A percentile compares a stretch with the other conserved stretches of the same genome.
Evolutionary conservation across 2,113 vertebrate genomes (phyloP).

Genomic region (Ovis aries): ARS-UI_Ramb_v3.0 NC_056076.1:55843001-55843500

Average conservation of each 20-base stretch:
- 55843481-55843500: neutral
- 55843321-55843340: too few relatives aligned
- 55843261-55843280: accelerated
- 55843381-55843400: too few relatives aligned
- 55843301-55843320: too few relatives aligned
- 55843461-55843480: neutral
- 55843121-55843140: neutral
- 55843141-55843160: neutral
- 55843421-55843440: too few relatives aligned
- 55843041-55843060: accelerated
- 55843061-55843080: neutral
- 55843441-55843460: too few relatives aligned
- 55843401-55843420: too few relatives aligned
- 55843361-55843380: too few relatives aligned
- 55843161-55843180: neutral
- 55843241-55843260: too few relatives aligned
- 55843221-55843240: too few relatives aligned
- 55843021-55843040: neutral
- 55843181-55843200: neutral
- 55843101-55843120: neutral
- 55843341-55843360: too few relatives aligned
- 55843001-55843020: neutral
- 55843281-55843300: too few relatives aligned
- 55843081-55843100: neutral
- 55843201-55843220: too few relatives aligned